Conservation (phyloP, 1,140 invertebrate species). For the Lamellibrachia luymesi region DNA sequence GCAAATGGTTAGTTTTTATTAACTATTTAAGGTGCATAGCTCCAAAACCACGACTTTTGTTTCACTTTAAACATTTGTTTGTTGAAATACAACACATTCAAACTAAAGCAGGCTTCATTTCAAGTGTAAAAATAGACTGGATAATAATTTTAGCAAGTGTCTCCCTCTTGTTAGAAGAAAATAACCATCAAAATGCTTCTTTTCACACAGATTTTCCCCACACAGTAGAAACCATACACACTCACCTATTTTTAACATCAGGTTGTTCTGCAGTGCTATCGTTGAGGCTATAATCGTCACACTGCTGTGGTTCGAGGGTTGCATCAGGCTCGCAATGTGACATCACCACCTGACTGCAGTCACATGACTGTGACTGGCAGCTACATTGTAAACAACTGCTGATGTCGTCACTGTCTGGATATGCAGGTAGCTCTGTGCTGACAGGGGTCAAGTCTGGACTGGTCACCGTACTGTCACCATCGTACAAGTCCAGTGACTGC, state of each 20-base stretch:
- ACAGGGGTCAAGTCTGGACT: not conserved
- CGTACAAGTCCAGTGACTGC: not conserved
- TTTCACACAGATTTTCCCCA: too few relatives aligned
- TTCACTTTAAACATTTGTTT: not conserved
- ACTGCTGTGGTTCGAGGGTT: not conserved
- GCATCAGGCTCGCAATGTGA: not conserved
- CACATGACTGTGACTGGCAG: not conserved
- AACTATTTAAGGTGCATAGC: too few relatives aligned
- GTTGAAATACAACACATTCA: not conserved
- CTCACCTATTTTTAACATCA: not conserved
- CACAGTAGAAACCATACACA: not conserved
- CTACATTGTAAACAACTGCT: not conserved
- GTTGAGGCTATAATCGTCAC: not conserved
- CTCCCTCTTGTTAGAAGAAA: not conserved
- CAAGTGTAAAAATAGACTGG: not conserved
- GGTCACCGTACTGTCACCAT: not conserved
- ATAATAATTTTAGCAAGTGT: not conserved
- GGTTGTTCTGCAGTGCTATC: not conserved
- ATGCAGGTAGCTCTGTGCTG: not conserved
- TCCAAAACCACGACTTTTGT: too few relatives aligned
- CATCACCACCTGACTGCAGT: slow-evolving; percentile 1
- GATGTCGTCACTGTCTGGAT: not conserved
- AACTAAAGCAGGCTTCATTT: not conserved
- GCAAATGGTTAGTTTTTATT: too few relatives aligned
- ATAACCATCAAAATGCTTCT: not conserved